These are phyloP conservation scores for Aphelinus certus DNA, from an alignment of 1,140 invertebrate species.

Conservation along the genomic window DNA sequence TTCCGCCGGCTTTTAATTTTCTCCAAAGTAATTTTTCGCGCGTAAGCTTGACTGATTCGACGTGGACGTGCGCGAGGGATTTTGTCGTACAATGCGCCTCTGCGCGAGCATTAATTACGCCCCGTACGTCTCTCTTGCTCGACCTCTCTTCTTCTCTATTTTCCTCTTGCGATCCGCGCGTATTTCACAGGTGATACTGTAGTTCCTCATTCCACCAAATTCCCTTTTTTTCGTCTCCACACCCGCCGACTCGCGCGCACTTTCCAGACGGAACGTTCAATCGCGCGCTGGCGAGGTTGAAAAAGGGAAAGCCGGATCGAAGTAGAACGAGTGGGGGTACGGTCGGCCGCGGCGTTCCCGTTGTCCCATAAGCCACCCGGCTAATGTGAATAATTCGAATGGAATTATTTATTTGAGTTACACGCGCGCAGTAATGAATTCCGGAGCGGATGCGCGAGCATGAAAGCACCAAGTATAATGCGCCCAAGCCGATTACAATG, in stretches of 20 bases:
- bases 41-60: slow-evolving; percentile 3
- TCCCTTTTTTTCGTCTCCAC: background rate
- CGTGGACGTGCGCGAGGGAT: background rate
- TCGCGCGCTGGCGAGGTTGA: background rate
- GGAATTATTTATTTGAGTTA: slow-evolving; percentile 40
- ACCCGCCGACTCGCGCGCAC: background rate
- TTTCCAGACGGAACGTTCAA: background rate
- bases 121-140: background rate
- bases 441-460: background rate
- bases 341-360: no score
- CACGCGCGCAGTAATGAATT: background rate
- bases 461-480: slow-evolving; percentile 28
- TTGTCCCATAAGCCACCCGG: no score
- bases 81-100: no score
- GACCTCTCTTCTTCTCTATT: background rate
- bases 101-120: no score
- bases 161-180: background rate
- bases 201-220: background rate
- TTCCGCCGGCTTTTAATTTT: background rate
- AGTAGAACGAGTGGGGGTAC: background rate
- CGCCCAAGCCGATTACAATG: slow-evolving; percentile 37
- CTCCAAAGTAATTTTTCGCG: background rate
- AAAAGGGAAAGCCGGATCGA: background rate
- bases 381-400: background rate
- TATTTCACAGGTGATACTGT: background rate